Base-by-base conservation (phyloP, 2,113 vertebrate species). In the Cavia porcellus region DNA sequence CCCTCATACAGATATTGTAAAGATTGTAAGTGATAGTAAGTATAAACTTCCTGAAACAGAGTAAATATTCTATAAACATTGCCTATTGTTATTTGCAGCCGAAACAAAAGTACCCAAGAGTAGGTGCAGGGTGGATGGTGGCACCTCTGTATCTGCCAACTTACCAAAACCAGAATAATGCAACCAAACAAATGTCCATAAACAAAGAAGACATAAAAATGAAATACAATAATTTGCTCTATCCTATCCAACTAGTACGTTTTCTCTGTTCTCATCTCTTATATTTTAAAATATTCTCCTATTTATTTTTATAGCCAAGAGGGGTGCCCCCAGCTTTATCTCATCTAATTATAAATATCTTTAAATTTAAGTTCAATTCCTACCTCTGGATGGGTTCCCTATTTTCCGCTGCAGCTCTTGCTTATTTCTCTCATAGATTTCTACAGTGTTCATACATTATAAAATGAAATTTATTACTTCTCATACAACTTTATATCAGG, bases 401-500 rank as follows among this genome's bases (percentile, higher is more conserved):
- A 7, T 87, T 92, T 96, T 95, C 68, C 22, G 59, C 4, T 68
- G 42, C 5, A 72, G 19, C 20, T 38, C 22, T 90, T 57, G n/a
- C 30, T 90, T 30, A 77, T 66, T 94, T 86, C 25, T 90, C 89
- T 95, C 64, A 81, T 45, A 83, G 57, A 82, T 94, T 90, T 95
- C 89, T 66, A 59, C 12, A 92, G 45, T 52, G 35, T 42, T 64
- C 20, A 28, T 42, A 89, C 22, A 89, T 55, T 79, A 32, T 80
- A 86, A 89, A 92, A 92, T 66, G 17, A 82, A 91, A 97, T 57
- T 38, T 79, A 93, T 80, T 89, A 61, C 79, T 96, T 85, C 62
- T 35, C 45, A 84, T 25, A 30, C 50, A 92, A 84, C 89, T 92
- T 88, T 84, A 80, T 75, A 82, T 96, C 38, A 96, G 45, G 57